A percentile compares a stretch with the other conserved stretches of the same genome.
Conservation (phyloP, 2,797 vertebrate genomes). For the Champsocephalus esox region DNA sequence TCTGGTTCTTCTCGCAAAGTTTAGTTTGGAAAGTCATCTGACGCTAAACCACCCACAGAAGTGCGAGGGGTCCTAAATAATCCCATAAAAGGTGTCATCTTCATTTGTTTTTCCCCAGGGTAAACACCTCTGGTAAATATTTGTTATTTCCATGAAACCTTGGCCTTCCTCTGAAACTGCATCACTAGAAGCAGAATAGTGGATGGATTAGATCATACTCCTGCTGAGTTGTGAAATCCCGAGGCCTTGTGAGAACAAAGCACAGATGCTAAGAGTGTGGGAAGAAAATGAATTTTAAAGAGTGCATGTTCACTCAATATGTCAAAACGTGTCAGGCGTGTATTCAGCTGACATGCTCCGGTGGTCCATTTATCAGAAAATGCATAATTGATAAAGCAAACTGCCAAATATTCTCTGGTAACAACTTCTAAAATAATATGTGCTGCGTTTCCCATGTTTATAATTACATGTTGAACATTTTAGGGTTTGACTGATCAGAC, state of each 20-base stretch:
- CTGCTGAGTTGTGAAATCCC: conserved; percentile 31
- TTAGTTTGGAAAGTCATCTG: neutral
- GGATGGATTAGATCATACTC: rapidly evolving
- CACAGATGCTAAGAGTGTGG: neutral
- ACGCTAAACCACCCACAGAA: neutral
- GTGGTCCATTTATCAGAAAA: neutral
- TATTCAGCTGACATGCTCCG: neutral
- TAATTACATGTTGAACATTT: too few relatives aligned
- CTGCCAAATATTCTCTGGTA: neutral
- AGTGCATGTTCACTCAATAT: neutral
- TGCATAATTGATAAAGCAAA: neutral
- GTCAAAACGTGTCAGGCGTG: neutral
- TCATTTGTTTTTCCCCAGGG: neutral
- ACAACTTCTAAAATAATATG: neutral
- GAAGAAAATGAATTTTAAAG: neutral
- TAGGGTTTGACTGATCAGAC: too few relatives aligned
- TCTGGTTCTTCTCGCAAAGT: conserved; percentile 39
- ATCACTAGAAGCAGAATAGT: neutral
- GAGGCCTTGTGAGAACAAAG: conserved; percentile 8
- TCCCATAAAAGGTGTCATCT: neutral
- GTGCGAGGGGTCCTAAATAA: neutral
- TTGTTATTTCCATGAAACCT: neutral
- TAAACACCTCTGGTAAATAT: conserved; percentile 6
- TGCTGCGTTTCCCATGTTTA: neutral
- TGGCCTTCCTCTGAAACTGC: rapidly evolving